Conservation (phyloP, 1,140 invertebrate genomes). For the Anoplophora glabripennis region DNA sequence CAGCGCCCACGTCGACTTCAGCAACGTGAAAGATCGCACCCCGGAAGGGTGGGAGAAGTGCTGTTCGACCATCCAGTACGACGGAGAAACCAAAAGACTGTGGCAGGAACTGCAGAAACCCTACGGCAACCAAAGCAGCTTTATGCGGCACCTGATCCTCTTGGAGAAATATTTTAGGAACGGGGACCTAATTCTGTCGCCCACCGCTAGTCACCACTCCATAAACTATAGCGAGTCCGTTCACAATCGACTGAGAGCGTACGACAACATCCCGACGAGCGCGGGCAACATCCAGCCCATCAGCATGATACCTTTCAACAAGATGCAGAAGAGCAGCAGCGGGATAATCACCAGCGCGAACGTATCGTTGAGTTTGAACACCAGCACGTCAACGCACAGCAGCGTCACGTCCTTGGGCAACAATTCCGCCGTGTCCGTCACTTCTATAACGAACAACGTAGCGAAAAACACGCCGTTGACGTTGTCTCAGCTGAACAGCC, state of each 20-base stretch:
- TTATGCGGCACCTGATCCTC: conserved; percentile 74
- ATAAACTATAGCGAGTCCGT: conserved; percentile 75
- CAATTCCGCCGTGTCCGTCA: conserved; percentile 7
- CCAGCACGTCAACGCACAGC: neutral
- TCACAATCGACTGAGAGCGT: conserved; percentile 71
- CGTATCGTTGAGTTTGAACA: conserved; percentile 5
- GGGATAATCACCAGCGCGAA: conserved; percentile 30
- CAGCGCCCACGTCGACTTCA: conserved; percentile 69
- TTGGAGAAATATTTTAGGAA: conserved; percentile 76
- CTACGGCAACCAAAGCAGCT: conserved; percentile 81
- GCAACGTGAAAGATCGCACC: conserved; percentile 60
- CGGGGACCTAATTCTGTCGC: conserved; percentile 70
- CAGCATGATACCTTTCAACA: conserved; percentile 42
- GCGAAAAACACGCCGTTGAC: conserved; percentile 44
- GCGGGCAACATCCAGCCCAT: conserved; percentile 38
- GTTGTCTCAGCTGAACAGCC: conserved; percentile 43
- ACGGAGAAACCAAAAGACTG: conserved; percentile 72
- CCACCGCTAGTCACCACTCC: conserved; percentile 69
- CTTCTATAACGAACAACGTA: neutral
- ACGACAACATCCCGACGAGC: conserved; percentile 58
- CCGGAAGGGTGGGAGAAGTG: conserved; percentile 81
- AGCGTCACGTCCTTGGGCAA: conserved; percentile 5
- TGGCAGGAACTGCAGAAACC: conserved; percentile 80
- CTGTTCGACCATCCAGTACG: conserved; percentile 73
- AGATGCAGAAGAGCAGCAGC: conserved; percentile 34